Conservation (phyloP, 2,113 vertebrate species). For the crab-eating macaque (Macaca fascicularis) region T2T-MFA8v1.1 NC_088381.1:158855501-158856000, state of each 20-base stretch:
- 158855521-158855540: not conserved
- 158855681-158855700: not conserved
- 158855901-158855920: not conserved
- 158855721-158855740: not conserved
- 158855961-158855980: not conserved
- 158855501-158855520: not conserved
- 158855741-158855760: not conserved
- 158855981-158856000: not conserved
- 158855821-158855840: not conserved
- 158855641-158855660: not conserved
- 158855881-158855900: not conserved
- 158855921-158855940: not conserved
- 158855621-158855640: not conserved
- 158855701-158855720: not conserved
- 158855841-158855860: not conserved
- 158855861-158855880: not conserved
- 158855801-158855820: not conserved
- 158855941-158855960: conserved; percentile 6
- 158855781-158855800: not conserved
- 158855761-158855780: not conserved
- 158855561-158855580: not conserved
- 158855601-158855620: not conserved
- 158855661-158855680: not conserved
- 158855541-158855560: not conserved
- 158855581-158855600: not conserved